Percentiles rank a stretch among this genome's conserved stretches.
Conservation (phyloP, 64 coral and sea anemone genomes). For the Pachyseris speciosa region DNA sequence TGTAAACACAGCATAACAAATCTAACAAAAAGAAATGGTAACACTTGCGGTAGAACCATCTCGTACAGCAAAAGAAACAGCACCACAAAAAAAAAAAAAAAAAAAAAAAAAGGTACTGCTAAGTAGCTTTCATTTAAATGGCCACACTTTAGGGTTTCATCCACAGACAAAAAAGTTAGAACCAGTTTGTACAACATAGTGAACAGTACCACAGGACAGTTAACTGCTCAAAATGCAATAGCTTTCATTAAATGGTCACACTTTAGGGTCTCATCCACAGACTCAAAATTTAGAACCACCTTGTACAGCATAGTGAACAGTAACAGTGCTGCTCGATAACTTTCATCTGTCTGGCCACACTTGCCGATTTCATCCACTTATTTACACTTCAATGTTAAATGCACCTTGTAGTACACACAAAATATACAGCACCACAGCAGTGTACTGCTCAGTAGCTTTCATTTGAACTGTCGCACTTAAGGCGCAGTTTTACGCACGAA, state of each 20-base stretch:
- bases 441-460: background rate
- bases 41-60: background rate
- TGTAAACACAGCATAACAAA: background rate
- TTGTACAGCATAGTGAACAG: background rate
- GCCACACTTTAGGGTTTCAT: no score
- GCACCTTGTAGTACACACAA: background rate
- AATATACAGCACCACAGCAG: background rate
- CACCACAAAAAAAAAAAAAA: no score
- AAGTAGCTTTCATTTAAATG: background rate
- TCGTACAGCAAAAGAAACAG: background rate
- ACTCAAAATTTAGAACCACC: background rate
- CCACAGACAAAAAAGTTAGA: no score
- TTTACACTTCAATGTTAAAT: no score
- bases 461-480: background rate
- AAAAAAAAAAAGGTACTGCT: background rate
- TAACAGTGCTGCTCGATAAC: background rate
- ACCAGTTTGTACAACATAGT: no score
- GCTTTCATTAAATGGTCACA: no score
- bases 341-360: background rate
- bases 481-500: background rate
- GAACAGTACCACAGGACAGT: no score
- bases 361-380: no score
- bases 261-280: background rate
- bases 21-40: background rate
- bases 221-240: no score